Conservation (phyloP, 1,140 invertebrate species). For the Brachionus koreanus region DNA sequence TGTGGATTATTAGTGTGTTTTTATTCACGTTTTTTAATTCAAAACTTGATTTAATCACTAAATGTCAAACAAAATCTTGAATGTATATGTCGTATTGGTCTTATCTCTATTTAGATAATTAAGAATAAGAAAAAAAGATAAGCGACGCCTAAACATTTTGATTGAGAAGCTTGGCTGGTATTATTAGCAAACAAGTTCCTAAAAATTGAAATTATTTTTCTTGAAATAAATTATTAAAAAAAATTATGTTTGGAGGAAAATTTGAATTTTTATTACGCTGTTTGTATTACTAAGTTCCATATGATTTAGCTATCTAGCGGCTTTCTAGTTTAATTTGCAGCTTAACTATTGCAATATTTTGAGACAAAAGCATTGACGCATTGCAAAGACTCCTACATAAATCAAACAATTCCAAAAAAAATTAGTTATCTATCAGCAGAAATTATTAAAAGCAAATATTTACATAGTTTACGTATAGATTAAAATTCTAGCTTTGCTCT, state of each 20-base stretch:
- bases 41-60: background rate
- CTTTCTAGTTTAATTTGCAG: background rate
- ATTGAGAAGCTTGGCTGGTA: background rate
- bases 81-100: background rate
- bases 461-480: too few species aligned
- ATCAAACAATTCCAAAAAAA: too few species aligned
- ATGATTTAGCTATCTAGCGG: background rate
- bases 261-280: conserved; percentile 8
- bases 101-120: background rate
- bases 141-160: background rate
- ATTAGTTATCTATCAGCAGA: too few species aligned
- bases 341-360: background rate
- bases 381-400: background rate
- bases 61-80: background rate
- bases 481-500: too few species aligned
- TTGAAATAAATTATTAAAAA: background rate
- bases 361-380: background rate
- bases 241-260: background rate
- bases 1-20: too few species aligned
- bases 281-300: background rate
- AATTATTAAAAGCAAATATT: too few species aligned
- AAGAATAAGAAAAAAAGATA: background rate
- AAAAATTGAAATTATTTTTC: background rate
- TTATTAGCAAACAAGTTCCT: background rate
- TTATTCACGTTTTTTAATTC: background rate